phyloP scores from a whole-genome alignment of 2,888 invertebrate genomes.

The Macrosoma leucophasiata region DNA sequence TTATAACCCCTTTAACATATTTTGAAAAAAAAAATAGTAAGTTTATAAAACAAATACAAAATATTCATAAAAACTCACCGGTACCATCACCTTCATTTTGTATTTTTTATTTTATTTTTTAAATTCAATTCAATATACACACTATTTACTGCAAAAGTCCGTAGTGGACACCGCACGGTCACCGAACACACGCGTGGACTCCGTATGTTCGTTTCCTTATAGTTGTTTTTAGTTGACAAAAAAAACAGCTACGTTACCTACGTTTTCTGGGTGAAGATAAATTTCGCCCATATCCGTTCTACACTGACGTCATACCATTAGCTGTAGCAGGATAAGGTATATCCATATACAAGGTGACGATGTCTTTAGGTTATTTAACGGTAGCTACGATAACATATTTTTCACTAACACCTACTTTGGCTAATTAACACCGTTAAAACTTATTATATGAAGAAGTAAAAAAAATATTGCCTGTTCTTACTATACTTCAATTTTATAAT shows the following conservation, averaged over 20 bases:
- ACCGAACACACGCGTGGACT: constrained; percentile 45
- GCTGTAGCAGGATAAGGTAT: constrained; percentile 47
- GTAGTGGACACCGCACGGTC: too few species aligned
- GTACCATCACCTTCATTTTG: neutral
- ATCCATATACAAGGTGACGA: constrained; percentile 41
- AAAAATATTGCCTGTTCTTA: too few species aligned
- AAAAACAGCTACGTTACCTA: constrained; percentile 35
- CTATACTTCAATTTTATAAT: too few species aligned
- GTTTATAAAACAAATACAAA: too few species aligned
- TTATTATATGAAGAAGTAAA: too few species aligned
- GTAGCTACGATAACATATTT: constrained; percentile 16
- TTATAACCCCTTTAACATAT: too few species aligned
- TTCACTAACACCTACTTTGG: constrained; percentile 3
- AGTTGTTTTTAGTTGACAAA: constrained; percentile 47
- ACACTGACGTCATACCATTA: constrained; percentile 59
- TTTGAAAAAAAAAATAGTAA: too few species aligned
- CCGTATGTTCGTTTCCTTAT: constrained; percentile 52
- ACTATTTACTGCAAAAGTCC: too few species aligned
- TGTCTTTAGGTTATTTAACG: constrained; percentile 25
- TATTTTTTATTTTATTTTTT: constrained; percentile 1
- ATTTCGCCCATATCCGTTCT: constrained; percentile 60
- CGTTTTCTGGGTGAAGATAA: constrained; percentile 13
- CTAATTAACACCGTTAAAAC: constrained; percentile 2
- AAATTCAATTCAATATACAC: neutral
- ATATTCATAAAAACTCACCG: constrained; percentile 3